Percentiles rank a stretch among this genome's conserved stretches.
These are phyloP conservation scores for Drosophila pachea DNA, from an alignment of 1,140 invertebrate species.

Conservation along the genomic window DNA sequence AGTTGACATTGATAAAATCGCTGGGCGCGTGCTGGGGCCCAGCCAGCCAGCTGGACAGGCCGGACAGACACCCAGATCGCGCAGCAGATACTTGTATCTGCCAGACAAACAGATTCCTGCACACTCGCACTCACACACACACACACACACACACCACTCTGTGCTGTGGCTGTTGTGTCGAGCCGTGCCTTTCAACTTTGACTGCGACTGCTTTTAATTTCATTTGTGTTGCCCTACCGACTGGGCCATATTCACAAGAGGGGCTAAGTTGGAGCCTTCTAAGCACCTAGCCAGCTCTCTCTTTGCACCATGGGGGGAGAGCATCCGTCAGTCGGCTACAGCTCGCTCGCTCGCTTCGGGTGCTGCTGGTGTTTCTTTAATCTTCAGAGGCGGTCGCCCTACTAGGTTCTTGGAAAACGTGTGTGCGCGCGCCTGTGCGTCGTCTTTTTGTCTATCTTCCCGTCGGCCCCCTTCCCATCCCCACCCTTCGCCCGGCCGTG, in stretches of 20 bases:
- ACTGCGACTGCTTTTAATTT: slow-evolving; percentile 39
- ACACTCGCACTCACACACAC: not conserved
- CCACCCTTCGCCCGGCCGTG: no score
- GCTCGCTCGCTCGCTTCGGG: not conserved
- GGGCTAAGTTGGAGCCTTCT: no score
- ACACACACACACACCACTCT: not conserved
- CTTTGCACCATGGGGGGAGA: no score
- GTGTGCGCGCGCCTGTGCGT: slow-evolving; percentile 1
- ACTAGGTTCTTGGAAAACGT: slow-evolving; percentile 26
- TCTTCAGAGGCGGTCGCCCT: slow-evolving; percentile 8
- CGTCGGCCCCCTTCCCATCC: no score
- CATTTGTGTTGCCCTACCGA: not conserved
- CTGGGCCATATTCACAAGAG: not conserved
- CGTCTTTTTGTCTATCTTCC: not conserved
- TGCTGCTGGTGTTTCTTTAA: slow-evolving; percentile 9
- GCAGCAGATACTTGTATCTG: slow-evolving; percentile 13
- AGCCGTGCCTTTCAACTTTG: slow-evolving; percentile 37
- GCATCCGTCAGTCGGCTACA: not conserved
- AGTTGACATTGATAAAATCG: slow-evolving; percentile 76
- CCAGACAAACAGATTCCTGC: slow-evolving; percentile 2
- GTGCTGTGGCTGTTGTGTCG: slow-evolving; percentile 1
- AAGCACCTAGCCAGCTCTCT: not conserved
- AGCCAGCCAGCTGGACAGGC: slow-evolving; percentile 14
- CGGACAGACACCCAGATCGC: slow-evolving; percentile 17
- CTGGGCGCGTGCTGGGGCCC: slow-evolving; percentile 61